These are phyloP conservation scores for Tachysurus vachellii DNA, from an alignment of 2,113 vertebrate species.

Conservation along the genomic window DNA sequence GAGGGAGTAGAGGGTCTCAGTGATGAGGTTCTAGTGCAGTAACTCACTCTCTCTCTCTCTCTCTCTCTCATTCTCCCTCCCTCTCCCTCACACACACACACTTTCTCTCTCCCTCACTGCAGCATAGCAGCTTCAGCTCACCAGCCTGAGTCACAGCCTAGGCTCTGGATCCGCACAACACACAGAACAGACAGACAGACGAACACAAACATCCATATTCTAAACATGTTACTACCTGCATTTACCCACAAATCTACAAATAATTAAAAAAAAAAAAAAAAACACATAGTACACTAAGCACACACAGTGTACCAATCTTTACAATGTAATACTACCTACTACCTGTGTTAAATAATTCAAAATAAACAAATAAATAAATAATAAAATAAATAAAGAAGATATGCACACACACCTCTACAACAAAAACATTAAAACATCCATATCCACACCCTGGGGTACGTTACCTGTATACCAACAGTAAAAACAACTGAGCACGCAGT, in stretches of 20 bases:
- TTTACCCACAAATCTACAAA: not conserved
- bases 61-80: constrained; percentile 45
- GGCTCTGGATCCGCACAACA: constrained; percentile 39
- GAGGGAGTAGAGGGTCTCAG: constrained; percentile 42
- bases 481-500: not conserved
- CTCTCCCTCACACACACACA: constrained; percentile 65
- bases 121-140: constrained; percentile 93
- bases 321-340: not conserved
- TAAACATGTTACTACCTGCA: constrained; percentile 22
- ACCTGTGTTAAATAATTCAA: not conserved
- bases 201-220: constrained; percentile 5
- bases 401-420: not conserved
- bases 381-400: not conserved
- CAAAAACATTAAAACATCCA: not conserved
- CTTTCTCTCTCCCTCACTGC: constrained; percentile 83
- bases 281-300: not conserved
- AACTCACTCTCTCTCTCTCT: constrained; percentile 64
- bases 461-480: not conserved
- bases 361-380: not conserved
- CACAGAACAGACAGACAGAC: constrained; percentile 20
- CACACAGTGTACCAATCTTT: not conserved
- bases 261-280: not conserved
- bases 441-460: not conserved
- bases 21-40: constrained; percentile 71
- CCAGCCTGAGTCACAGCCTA: constrained; percentile 87